Conservation (phyloP, 2,797 vertebrate species). For the Silurus lanzhouensis region DNA sequence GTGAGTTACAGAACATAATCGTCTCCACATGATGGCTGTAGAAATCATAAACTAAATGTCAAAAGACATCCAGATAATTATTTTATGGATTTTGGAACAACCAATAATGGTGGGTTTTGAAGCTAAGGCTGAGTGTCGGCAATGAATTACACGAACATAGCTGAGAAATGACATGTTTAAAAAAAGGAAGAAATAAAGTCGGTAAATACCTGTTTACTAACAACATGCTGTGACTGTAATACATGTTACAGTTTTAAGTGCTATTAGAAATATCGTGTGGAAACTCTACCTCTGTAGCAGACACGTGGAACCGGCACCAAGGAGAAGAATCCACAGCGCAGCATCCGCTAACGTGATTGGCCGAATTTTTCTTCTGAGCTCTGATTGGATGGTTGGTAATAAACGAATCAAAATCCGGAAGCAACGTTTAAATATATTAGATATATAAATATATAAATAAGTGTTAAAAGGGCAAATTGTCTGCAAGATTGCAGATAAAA, state of each 20-base stretch:
- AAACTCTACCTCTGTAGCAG: slow-evolving; percentile 28
- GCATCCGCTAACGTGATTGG: slow-evolving; percentile 41
- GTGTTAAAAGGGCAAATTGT: not conserved
- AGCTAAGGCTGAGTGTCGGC: not conserved
- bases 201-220: not conserved
- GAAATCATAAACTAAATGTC: not conserved
- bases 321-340: not conserved
- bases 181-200: not conserved
- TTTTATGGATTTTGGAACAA: not conserved
- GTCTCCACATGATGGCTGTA: not conserved
- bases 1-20: too few relatives aligned
- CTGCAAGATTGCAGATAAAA: not conserved
- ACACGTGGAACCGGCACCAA: slow-evolving; percentile 48
- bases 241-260: not conserved
- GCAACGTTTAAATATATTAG: not conserved
- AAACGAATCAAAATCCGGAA: not conserved
- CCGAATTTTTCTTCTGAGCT: not conserved
- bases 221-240: not conserved
- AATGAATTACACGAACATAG: not conserved
- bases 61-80: not conserved
- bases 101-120: not conserved
- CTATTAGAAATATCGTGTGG: not conserved
- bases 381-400: slow-evolving; percentile 29
- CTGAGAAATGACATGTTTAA: not conserved
- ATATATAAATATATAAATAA: too few relatives aligned